Evolutionary conservation across 2,888 invertebrate species (phyloP).

Genomic region (Spisula solida): DNA sequence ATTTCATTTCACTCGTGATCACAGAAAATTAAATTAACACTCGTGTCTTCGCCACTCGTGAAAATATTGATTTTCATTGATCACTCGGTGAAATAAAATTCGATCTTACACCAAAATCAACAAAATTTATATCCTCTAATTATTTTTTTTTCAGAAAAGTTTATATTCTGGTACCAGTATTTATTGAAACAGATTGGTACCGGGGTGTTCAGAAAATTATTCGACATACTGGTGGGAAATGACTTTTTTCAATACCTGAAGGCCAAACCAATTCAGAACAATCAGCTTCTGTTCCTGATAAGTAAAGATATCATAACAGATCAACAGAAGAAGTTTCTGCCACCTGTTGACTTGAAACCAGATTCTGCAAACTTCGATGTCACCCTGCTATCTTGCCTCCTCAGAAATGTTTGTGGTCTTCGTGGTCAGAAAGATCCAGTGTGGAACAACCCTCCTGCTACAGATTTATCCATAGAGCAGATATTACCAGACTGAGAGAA

Average conservation of each 20-base stretch:
- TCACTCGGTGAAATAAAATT: too few species aligned
- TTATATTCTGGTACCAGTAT: neutral
- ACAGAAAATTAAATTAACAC: too few species aligned
- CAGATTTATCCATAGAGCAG: neutral
- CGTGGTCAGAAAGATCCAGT: neutral
- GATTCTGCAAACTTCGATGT: neutral
- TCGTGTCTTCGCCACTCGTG: too few species aligned
- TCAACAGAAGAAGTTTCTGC: neutral
- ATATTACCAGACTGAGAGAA: neutral
- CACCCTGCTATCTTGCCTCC: neutral
- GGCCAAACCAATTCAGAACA: neutral
- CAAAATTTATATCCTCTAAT: too few species aligned
- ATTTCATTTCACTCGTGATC: too few species aligned
- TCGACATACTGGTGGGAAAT: neutral
- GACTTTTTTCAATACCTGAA: neutral
- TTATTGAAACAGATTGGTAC: neutral
- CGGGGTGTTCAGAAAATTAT: neutral
- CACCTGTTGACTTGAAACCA: neutral
- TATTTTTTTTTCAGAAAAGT: neutral
- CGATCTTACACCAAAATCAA: too few species aligned
- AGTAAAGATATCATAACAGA: neutral
- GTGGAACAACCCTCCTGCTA: neutral
- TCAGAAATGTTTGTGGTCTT: neutral
- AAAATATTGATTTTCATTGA: too few species aligned
- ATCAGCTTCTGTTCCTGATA: neutral